Evolutionary conservation across 2,888 invertebrate genomes (phyloP).

Genomic region (Patella ulyssiponensis): DNA sequence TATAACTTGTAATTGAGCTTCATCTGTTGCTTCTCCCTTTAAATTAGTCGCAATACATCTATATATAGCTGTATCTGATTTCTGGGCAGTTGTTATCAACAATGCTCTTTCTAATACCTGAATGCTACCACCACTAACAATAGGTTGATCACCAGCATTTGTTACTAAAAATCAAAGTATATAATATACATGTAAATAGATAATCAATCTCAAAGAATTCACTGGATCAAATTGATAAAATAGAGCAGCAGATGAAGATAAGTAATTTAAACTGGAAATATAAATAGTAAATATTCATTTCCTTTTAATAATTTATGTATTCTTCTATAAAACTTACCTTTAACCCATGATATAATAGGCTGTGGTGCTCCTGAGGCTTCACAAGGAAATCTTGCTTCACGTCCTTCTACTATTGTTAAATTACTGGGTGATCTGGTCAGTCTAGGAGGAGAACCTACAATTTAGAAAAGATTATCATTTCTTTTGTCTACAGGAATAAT

Average conservation of each 20-base stretch:
- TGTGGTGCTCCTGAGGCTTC: constrained; percentile 91
- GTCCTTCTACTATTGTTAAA: constrained; percentile 91
- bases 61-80: constrained; percentile 89
- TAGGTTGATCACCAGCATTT: constrained; percentile 31
- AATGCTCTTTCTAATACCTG: constrained; percentile 91
- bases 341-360: constrained; percentile 92
- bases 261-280: neutral
- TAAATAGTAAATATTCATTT: neutral
- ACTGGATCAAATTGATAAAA: neutral
- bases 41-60: constrained; percentile 91
- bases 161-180: constrained; percentile 36
- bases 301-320: neutral
- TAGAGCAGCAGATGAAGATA: neutral
- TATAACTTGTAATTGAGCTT: constrained; percentile 84
- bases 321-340: constrained; percentile 79
- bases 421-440: constrained; percentile 89
- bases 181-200: neutral
- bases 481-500: neutral
- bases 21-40: constrained; percentile 87
- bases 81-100: constrained; percentile 87
- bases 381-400: constrained; percentile 91
- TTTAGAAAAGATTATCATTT: neutral
- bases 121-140: constrained; percentile 79
- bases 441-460: constrained; percentile 87
- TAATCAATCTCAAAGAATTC: neutral